phyloP scores from a whole-genome alignment of 2,888 invertebrate species.

The Sisyra terminalis region DNA sequence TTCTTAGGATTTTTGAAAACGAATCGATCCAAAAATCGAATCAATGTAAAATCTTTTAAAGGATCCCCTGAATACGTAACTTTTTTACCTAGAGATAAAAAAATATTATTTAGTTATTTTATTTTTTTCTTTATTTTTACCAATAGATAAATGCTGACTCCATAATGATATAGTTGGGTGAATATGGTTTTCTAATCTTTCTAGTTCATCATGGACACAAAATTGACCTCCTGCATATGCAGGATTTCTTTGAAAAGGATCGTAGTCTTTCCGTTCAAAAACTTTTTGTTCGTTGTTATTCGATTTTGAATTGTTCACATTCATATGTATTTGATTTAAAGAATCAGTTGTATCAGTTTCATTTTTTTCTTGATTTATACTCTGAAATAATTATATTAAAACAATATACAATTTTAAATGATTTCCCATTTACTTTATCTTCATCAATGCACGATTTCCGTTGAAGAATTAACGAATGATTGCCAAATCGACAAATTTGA shows the following conservation, averaged over 20 bases:
- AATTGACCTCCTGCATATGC: constrained; percentile 62
- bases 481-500: constrained; percentile 29
- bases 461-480: not conserved
- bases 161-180: constrained; percentile 88
- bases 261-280: constrained; percentile 32
- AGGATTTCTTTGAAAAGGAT: constrained; percentile 67
- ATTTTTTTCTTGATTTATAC: not conserved
- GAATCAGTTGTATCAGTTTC: constrained; percentile 9
- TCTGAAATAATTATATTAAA: not conserved
- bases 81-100: constrained; percentile 49
- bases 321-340: not conserved
- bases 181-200: constrained; percentile 53
- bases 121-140: constrained; percentile 27
- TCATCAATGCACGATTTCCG: too few species aligned
- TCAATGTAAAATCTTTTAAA: constrained; percentile 76
- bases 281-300: constrained; percentile 20
- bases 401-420: too few species aligned
- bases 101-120: constrained; percentile 6
- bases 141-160: constrained; percentile 58
- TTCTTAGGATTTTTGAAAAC: constrained; percentile 88
- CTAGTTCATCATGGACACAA: constrained; percentile 59
- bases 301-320: constrained; percentile 20
- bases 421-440: too few species aligned
- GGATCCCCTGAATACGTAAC: constrained; percentile 88
- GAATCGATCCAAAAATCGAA: constrained; percentile 86